Evolutionary conservation across 2,113 vertebrate genomes (phyloP), one percentile per base, ranked within the genome.

Genomic region (Eclectus roratus): DNA sequence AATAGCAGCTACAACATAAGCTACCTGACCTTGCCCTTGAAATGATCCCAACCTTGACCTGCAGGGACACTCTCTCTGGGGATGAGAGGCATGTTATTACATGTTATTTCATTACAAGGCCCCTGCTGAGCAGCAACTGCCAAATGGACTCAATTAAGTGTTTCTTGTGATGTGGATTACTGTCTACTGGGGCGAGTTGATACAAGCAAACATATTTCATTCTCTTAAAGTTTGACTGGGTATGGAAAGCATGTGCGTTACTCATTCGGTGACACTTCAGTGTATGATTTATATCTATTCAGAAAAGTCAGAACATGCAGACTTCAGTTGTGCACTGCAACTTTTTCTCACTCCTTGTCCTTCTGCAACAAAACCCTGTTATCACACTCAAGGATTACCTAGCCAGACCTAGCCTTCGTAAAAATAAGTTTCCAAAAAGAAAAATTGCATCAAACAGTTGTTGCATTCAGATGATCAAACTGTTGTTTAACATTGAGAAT

Each of bases 101-200:
- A 93, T 74, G 84, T 96, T 94, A 95, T 97, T 97, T 97, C 80
- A 89, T 97, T 94, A 97, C 64, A 94, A 92, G 95, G 86, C 80
- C 94, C 91, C 85, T 89, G 70, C 83, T 95, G 91, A 94, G 89
- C 70, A 78, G 64, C 93, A 83, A 94, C 68, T 85, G 79, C 81
- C 95, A 96, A 96, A 86, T 89, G 93, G 92, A 89, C 80, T 96
- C 94, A 97, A 94, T 96, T 94, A 95, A 96, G 78, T 80, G 80
- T 94, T 97, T 91, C 96, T 90, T 95, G 61, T 85, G 89, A 91
- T 87, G 63, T 88, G 71, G 88, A 76, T 87, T 92, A 81, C 80
- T 96, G 85, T 93, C 91, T 97, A 80, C 55, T 88, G 92, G 92
- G 91, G 73, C 17, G 5, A 79, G 85, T 83, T 95, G 90, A 93